phyloP scores from a whole-genome alignment of 2,888 invertebrate species.

The Chydorus sphaericus region DNA sequence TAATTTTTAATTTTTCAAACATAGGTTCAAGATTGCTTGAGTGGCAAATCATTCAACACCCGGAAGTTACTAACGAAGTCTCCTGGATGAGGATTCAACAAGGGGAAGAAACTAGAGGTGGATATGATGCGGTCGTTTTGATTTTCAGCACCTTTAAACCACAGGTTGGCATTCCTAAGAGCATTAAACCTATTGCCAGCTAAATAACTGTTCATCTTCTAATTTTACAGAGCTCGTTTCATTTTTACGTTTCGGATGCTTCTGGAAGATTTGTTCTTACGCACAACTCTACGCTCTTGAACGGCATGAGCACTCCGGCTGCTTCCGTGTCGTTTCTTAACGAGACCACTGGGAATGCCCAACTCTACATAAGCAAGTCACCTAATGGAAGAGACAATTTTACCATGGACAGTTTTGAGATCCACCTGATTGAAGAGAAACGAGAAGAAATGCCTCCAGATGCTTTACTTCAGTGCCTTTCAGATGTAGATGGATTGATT shows the following conservation, averaged over 20 bases:
- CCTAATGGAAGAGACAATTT: neutral
- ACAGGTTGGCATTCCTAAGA: neutral
- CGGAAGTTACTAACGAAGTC: neutral
- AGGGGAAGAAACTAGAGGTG: neutral
- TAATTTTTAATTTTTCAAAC: neutral
- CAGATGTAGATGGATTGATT: neutral
- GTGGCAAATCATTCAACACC: neutral
- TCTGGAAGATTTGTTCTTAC: neutral
- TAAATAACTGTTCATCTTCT: neutral
- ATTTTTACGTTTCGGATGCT: neutral
- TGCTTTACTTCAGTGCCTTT: neutral
- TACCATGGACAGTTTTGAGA: neutral
- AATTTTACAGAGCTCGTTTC: neutral
- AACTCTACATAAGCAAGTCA: neutral
- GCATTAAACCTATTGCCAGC: neutral
- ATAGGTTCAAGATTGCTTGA: neutral
- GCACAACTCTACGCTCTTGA: neutral
- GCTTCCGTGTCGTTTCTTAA: neutral
- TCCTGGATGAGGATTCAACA: constrained; percentile 2
- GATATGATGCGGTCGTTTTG: neutral
- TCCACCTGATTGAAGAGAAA: neutral
- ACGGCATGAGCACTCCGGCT: neutral
- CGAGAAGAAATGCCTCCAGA: neutral
- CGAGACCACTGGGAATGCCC: neutral
- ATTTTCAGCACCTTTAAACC: neutral